These are phyloP conservation scores for Anthonomus grandis DNA, from an alignment of 1,140 invertebrate species.

Conservation along the genomic window DNA sequence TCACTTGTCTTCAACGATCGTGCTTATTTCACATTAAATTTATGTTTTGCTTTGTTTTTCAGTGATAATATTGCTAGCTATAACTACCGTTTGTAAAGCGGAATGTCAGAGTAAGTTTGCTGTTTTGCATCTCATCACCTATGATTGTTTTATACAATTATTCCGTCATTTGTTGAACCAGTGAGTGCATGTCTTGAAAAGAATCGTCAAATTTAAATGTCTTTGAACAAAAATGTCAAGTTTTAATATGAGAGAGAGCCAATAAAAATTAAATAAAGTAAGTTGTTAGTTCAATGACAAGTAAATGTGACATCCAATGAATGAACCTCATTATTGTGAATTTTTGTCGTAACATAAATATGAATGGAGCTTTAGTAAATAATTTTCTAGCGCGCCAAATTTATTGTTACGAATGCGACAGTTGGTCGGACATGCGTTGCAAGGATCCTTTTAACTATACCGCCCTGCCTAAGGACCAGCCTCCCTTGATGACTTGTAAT, in stretches of 20 bases:
- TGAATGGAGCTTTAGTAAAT: not conserved
- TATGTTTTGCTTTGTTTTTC: slow-evolving; percentile 41
- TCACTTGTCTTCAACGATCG: too few species aligned
- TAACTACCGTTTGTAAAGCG: slow-evolving; percentile 45
- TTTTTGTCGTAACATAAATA: not conserved
- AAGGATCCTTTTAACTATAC: slow-evolving; percentile 93
- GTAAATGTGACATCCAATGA: too few species aligned
- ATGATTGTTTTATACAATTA: slow-evolving; percentile 2
- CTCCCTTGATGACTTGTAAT: slow-evolving; percentile 80
- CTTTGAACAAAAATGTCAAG: not conserved
- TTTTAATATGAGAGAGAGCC: too few species aligned
- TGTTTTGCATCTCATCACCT: slow-evolving; percentile 25
- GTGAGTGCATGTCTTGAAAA: not conserved
- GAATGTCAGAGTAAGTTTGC: slow-evolving; percentile 48
- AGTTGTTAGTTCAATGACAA: not conserved
- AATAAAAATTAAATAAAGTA: too few species aligned
- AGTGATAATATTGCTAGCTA: slow-evolving; percentile 47
- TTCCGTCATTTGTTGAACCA: not conserved
- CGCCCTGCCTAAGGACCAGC: slow-evolving; percentile 76
- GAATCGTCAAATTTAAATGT: not conserved
- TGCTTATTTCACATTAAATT: slow-evolving; percentile 30
- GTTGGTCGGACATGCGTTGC: slow-evolving; percentile 81
- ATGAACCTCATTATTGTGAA: too few species aligned
- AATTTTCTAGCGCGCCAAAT: slow-evolving; percentile 69
- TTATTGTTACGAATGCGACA: slow-evolving; percentile 92